phyloP scores from a whole-genome alignment of 2,113 vertebrate species.

The Ictalurus punctatus region DNA sequence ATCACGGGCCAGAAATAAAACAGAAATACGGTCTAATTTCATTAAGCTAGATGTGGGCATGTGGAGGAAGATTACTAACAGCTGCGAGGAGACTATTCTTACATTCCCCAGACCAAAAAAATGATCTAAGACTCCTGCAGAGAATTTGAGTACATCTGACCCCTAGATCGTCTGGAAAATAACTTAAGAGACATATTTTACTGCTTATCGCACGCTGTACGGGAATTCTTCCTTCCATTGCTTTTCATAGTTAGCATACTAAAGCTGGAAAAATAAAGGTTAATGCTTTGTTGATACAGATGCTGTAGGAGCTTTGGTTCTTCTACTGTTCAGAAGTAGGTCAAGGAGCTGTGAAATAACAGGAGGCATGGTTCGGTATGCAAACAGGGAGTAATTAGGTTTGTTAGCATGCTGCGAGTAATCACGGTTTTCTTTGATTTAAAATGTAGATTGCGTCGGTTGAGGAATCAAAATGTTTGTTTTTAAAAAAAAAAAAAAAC shows the following conservation, averaged over 20 bases:
- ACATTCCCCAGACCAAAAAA: slow-evolving; percentile 29
- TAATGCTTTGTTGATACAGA: not conserved
- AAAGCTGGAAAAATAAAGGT: not conserved
- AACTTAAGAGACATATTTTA: slow-evolving; percentile 6
- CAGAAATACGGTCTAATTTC: slow-evolving; percentile 28
- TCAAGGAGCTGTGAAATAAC: slow-evolving; percentile 2
- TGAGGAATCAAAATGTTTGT: not conserved
- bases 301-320: not conserved
- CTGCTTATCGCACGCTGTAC: slow-evolving; percentile 9
- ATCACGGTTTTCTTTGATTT: not conserved
- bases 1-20: slow-evolving; percentile 22
- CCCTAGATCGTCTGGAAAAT: slow-evolving; percentile 3
- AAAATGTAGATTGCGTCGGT: not conserved
- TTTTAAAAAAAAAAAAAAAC: not conserved
- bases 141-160: slow-evolving; percentile 15
- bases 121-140: slow-evolving; percentile 23
- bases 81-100: slow-evolving; percentile 13
- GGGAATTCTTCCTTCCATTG: not conserved
- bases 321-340: not conserved
- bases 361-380: slow-evolving; percentile 10
- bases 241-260: not conserved
- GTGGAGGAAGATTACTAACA: slow-evolving; percentile 26
- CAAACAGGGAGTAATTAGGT: not conserved
- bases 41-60: slow-evolving; percentile 27
- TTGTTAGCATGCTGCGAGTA: not conserved